These are phyloP conservation scores for Drosophila insularis DNA, from an alignment of 1,140 invertebrate genomes.

Conservation along the genomic window DNA sequence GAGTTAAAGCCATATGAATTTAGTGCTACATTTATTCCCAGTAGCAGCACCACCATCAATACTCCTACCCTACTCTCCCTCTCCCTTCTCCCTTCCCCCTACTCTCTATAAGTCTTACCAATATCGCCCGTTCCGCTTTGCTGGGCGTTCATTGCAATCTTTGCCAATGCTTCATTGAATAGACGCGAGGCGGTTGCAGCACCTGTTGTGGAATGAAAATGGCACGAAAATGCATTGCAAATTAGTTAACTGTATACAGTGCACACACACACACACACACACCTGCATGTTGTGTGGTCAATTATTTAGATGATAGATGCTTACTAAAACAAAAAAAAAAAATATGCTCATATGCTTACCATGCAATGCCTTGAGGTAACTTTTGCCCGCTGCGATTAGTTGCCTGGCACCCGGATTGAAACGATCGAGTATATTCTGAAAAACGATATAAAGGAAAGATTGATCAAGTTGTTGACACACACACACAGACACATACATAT, in stretches of 20 bases:
- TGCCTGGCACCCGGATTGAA: conserved; percentile 96
- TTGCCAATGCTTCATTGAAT: conserved; percentile 93
- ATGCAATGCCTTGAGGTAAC: conserved; percentile 95
- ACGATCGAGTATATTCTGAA: conserved; percentile 96
- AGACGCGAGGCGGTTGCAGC: conserved; percentile 92
- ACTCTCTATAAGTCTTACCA: conserved; percentile 84
- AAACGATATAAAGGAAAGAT: conserved; percentile 65
- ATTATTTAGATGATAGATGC: conserved; percentile 10
- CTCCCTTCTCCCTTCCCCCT: too few species aligned
- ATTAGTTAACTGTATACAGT: conserved; percentile 67
- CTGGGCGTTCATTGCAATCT: conserved; percentile 92
- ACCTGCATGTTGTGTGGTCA: neutral
- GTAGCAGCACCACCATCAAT: neutral
- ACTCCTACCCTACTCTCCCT: too few species aligned
- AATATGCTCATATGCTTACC: conserved; percentile 86
- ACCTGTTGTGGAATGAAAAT: conserved; percentile 84
- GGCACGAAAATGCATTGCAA: conserved; percentile 69
- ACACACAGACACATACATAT: neutral
- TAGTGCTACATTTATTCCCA: neutral
- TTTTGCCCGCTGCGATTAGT: conserved; percentile 95
- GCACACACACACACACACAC: neutral
- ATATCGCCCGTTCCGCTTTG: conserved; percentile 95
- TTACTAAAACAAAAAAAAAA: too few species aligned
- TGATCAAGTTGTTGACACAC: conserved; percentile 24
- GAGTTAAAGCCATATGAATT: neutral